Conservation (phyloP, 2,888 invertebrate genomes). For the Malacosoma neustria region DNA sequence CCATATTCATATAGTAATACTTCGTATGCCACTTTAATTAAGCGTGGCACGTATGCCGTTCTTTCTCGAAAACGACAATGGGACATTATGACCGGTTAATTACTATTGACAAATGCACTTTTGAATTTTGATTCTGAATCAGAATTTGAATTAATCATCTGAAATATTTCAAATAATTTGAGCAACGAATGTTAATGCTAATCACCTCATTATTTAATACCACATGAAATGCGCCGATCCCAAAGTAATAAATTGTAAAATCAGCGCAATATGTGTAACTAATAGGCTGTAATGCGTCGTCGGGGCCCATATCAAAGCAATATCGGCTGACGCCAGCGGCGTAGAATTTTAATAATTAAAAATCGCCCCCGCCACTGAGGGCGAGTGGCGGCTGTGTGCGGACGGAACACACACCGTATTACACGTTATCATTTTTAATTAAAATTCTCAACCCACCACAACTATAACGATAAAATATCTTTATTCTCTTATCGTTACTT, state of each 20-base stretch:
- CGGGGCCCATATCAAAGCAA: conserved; percentile 50
- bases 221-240: too few species aligned
- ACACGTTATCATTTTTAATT: conserved; percentile 68
- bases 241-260: conserved; percentile 7
- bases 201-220: too few species aligned
- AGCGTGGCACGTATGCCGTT: too few species aligned
- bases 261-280: conserved; percentile 18
- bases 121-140: too few species aligned
- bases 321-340: conserved; percentile 53
- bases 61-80: too few species aligned
- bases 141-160: too few species aligned
- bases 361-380: conserved; percentile 51
- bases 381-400: background rate
- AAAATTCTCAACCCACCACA: conserved; percentile 40
- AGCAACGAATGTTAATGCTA: too few species aligned
- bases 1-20: too few species aligned
- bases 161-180: too few species aligned
- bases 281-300: conserved; percentile 29
- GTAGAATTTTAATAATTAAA: conserved; percentile 73
- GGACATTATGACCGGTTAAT: too few species aligned
- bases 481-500: conserved; percentile 14
- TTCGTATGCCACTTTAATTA: too few species aligned
- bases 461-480: conserved; percentile 35
- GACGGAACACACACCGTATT: conserved; percentile 38
- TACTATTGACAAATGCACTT: too few species aligned